Evolutionary conservation across 2,888 invertebrate species (phyloP).

Genomic region (Hirtodrosophila alboralis): DNA sequence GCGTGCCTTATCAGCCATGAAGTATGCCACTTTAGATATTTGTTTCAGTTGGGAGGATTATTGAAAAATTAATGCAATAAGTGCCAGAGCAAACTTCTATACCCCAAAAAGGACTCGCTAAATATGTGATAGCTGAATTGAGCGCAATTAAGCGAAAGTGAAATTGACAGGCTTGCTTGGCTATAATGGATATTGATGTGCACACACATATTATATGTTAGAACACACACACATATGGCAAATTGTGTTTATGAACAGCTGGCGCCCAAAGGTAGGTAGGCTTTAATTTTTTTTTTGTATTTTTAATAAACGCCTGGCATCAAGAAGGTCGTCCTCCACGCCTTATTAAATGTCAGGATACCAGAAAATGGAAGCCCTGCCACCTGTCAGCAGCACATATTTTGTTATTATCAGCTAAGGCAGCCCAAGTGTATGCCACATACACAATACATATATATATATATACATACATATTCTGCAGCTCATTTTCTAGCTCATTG

Average conservation of each 20-base stretch:
- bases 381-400: constrained; percentile 76
- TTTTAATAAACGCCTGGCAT: constrained; percentile 62
- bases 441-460: too few species aligned
- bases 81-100: constrained; percentile 21
- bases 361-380: constrained; percentile 39
- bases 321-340: constrained; percentile 8
- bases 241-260: constrained; percentile 46
- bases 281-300: constrained; percentile 64
- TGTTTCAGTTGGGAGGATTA: constrained; percentile 65
- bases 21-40: constrained; percentile 73
- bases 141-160: constrained; percentile 69
- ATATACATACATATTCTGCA: constrained; percentile 61
- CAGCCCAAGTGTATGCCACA: constrained; percentile 47
- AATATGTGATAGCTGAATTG: constrained; percentile 22
- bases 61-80: constrained; percentile 80
- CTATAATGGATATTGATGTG: constrained; percentile 69
- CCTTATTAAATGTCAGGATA: constrained; percentile 67
- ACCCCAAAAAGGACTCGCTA: background rate
- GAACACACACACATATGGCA: constrained; percentile 1
- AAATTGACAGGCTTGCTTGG: constrained; percentile 63
- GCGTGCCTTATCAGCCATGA: constrained; percentile 56
- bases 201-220: constrained; percentile 12
- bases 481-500: constrained; percentile 81
- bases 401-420: constrained; percentile 72
- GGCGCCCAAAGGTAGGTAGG: constrained; percentile 37